phyloP scores from a whole-genome alignment of 2,113 vertebrate species.

The Lates calcarifer region DNA sequence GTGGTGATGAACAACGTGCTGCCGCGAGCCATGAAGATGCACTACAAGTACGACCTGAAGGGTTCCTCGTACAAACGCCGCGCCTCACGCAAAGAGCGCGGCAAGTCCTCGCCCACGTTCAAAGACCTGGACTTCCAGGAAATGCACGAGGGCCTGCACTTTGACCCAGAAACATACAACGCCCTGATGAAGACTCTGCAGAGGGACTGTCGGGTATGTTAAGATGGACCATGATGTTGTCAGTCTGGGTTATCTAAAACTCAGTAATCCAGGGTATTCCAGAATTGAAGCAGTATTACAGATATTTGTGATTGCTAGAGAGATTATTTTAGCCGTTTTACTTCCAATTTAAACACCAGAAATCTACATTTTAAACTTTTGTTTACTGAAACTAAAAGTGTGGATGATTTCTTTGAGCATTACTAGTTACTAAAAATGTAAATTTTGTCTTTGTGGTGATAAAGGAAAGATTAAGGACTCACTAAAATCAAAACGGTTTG shows the following conservation, averaged over 20 bases:
- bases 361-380: no score
- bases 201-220: slow-evolving; percentile 93
- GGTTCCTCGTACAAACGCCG: slow-evolving; percentile 94
- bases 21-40: slow-evolving; percentile 92
- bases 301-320: background rate
- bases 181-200: slow-evolving; percentile 96
- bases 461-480: background rate
- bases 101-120: slow-evolving; percentile 91
- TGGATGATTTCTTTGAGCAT: no score
- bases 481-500: no score
- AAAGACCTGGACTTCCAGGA: slow-evolving; percentile 98
- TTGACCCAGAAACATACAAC: slow-evolving; percentile 91
- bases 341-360: background rate
- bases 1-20: slow-evolving; percentile 98
- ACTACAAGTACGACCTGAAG: slow-evolving; percentile 96
- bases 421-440: no score
- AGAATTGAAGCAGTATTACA: background rate
- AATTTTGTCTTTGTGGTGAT: no score
- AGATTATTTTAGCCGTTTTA: background rate
- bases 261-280: background rate
- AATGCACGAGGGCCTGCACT: slow-evolving; percentile 92
- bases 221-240: background rate
- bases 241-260: background rate
- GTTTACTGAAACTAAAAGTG: no score
- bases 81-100: slow-evolving; percentile 91